Percentiles rank a stretch among this genome's conserved stretches.
Evolutionary conservation across 2,888 invertebrate species (phyloP).

Genomic region (Conchocele bisecta): DNA sequence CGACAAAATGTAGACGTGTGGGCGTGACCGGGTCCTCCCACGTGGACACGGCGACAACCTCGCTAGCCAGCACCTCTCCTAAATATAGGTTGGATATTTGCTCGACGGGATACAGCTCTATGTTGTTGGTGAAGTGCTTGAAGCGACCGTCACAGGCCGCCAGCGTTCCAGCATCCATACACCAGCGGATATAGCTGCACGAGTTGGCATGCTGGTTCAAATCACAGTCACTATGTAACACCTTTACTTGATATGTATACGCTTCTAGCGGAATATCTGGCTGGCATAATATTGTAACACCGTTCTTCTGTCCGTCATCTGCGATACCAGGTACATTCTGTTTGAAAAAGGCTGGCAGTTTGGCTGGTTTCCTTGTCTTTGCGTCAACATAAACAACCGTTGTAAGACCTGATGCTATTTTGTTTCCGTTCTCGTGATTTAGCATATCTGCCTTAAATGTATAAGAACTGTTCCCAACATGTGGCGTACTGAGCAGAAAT

Average conservation of each 20-base stretch:
- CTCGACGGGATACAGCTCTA: no score
- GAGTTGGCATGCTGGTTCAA: constrained; percentile 54
- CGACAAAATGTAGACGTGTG: no score
- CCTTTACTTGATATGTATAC: constrained; percentile 24
- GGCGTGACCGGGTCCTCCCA: no score
- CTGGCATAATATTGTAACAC: no score
- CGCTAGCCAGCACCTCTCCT: no score
- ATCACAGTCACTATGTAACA: constrained; percentile 49
- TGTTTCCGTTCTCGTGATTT: constrained; percentile 20
- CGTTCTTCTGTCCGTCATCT: no score
- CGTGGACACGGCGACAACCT: no score
- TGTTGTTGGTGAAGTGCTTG: no score
- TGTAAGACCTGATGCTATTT: constrained; percentile 20
- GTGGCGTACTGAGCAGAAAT: constrained; percentile 25
- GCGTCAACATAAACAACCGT: constrained; percentile 56
- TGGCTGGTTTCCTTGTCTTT: constrained; percentile 40
- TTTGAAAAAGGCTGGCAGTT: constrained; percentile 46
- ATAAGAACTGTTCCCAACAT: constrained; percentile 47
- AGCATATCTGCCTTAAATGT: constrained; percentile 28
- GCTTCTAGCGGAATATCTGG: constrained; percentile 32
- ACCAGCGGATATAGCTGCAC: constrained; percentile 54
- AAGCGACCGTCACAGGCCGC: no score
- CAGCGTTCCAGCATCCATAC: constrained; percentile 52
- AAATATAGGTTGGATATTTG: no score
- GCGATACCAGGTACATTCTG: no score